These are phyloP conservation scores for Cisticola juncidis DNA, from an alignment of 2,113 vertebrate genomes.

Conservation along the genomic window DNA sequence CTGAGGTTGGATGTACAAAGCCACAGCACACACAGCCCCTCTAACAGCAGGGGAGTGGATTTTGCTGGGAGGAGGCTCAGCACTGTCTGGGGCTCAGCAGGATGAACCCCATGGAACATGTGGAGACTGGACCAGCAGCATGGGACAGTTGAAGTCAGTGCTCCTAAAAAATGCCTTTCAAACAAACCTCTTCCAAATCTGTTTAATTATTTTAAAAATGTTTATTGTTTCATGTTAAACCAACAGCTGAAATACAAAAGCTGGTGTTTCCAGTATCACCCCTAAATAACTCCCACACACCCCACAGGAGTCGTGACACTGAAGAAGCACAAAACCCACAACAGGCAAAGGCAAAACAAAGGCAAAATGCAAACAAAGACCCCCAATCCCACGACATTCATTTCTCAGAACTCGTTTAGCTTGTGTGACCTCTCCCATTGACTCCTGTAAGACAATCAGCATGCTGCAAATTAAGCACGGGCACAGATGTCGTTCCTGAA, in stretches of 20 bases:
- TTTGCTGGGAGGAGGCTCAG: not conserved
- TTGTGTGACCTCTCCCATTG: not conserved
- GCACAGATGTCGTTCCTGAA: conserved; percentile 32
- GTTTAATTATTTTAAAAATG: not conserved
- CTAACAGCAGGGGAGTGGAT: not conserved
- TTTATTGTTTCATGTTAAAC: not conserved
- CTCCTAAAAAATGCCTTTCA: not conserved
- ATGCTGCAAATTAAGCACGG: not conserved
- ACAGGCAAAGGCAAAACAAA: not conserved
- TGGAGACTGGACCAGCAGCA: fast-evolving
- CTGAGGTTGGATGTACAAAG: not conserved
- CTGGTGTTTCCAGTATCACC: not conserved
- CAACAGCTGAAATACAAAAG: not conserved
- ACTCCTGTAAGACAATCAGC: not conserved
- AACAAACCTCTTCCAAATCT: not conserved
- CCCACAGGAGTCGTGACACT: fast-evolving
- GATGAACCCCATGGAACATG: not conserved
- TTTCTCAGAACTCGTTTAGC: not conserved
- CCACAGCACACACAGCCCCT: not conserved
- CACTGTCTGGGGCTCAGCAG: not conserved
- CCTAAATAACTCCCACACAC: not conserved
- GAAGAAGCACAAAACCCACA: not conserved
- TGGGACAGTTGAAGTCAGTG: not conserved
- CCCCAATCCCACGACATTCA: not conserved
- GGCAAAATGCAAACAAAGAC: not conserved